Conservation (phyloP, 1,140 invertebrate species). For the Pseudomyrmex sp. region DNA sequence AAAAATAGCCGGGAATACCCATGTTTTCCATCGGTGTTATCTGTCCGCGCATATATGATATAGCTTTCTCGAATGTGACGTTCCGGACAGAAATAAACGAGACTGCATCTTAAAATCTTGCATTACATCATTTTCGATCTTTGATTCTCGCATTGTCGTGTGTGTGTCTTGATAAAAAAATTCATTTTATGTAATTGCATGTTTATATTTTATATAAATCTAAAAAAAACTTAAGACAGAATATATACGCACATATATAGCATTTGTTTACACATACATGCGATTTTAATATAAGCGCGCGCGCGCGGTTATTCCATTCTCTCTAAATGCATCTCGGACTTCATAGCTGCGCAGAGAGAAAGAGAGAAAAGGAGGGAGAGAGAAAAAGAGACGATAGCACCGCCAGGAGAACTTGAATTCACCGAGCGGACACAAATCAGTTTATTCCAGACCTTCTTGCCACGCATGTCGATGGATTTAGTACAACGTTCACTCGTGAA, state of each 20-base stretch:
- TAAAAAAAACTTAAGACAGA: background rate
- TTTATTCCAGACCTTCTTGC: conserved; percentile 5
- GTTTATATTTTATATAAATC: no score
- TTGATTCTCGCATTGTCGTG: background rate
- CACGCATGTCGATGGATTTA: conserved; percentile 25
- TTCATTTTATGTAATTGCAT: no score
- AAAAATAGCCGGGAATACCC: conserved; percentile 35
- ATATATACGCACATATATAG: background rate
- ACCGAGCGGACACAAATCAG: conserved; percentile 31
- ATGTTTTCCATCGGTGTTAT: background rate
- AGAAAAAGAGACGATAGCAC: background rate
- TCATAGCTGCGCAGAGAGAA: background rate
- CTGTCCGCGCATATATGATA: conserved; percentile 6
- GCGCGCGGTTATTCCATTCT: background rate
- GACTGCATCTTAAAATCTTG: background rate
- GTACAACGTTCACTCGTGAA: background rate
- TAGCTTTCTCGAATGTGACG: conserved; percentile 1
- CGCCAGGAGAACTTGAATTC: background rate
- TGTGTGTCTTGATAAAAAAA: background rate
- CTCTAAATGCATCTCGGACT: conserved; percentile 20
- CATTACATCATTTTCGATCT: conserved; percentile 32
- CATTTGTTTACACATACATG: background rate
- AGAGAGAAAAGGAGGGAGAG: no score
- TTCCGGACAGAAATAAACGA: conserved; percentile 40
- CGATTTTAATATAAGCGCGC: background rate